Base-by-base conservation (phyloP, 2,113 vertebrate species). In the Myrmecobius fasciatus region DNA sequence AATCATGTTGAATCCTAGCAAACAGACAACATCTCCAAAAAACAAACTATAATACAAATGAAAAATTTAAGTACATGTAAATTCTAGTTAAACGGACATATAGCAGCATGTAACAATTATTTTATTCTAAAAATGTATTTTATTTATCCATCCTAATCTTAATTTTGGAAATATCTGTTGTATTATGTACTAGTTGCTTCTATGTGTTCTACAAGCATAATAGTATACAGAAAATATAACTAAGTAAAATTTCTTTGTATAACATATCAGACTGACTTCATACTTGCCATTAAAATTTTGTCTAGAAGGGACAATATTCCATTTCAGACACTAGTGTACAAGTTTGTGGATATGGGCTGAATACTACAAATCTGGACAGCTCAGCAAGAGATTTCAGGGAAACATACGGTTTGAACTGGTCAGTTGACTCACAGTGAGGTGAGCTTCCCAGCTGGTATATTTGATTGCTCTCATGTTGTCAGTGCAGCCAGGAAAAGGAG, bases 401-500 rank as follows among this genome's bases (percentile, higher is more conserved):
- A 54, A 51, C 48, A 53, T 51, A 56, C 53, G 83, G 95, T 75
- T 95, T 93, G 93, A 89, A 92, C 89, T 56, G 54, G 95, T 51
- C 89, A 53, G 67, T 67, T 47, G 54, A 48, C 92, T 94, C 92
- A 91, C 51, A 75, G 92, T 5, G 53, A 96, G 96, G 53, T 60
- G 46, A 95, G 67, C 83, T 67, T 96, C 93, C 93, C 93, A 47
- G 46, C 93, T 47, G 95, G n/a, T 47, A 2, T n/a, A 89, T 89
- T 92, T 95, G 97, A 95, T 95, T 96, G 92, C 91, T 95, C 47
- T 94, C 94, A 91, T 91, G 43, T 94, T 60, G 91, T 28, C 91
- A 97, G 96, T 96, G 95, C 92, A 94, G 92, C 96, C 67, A 94
- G 95, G 53, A 95, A 93, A 97, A 96, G 26, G 90, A 89, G 53